A percentile compares a stretch with the other conserved stretches of the same genome.
Conservation (phyloP, 1,140 invertebrate species). For the Tetramorium parvispinum region DNA sequence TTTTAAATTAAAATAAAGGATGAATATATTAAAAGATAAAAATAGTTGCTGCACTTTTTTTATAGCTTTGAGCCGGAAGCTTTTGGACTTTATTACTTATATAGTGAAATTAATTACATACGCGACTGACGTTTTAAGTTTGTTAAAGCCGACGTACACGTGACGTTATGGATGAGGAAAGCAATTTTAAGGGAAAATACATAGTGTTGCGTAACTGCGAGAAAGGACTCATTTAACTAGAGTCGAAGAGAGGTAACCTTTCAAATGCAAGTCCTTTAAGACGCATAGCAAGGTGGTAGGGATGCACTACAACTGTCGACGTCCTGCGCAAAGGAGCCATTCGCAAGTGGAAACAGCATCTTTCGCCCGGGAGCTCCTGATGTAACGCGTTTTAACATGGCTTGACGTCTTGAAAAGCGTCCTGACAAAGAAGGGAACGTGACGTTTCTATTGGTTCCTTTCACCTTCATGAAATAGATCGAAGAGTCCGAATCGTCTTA, state of each 20-base stretch:
- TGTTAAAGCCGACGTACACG: not conserved
- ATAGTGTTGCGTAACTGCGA: slow-evolving; percentile 40
- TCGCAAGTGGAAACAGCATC: slow-evolving; percentile 39
- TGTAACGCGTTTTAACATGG: slow-evolving; percentile 56
- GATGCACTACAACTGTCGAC: slow-evolving; percentile 42
- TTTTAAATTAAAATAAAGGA: not conserved
- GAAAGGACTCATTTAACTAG: slow-evolving; percentile 39
- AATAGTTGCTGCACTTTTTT: not conserved
- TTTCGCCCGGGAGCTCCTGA: slow-evolving; percentile 13
- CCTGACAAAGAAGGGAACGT: slow-evolving; percentile 32
- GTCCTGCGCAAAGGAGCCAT: slow-evolving; percentile 20
- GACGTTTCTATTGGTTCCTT: slow-evolving; percentile 54
- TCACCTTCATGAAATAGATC: slow-evolving; percentile 50
- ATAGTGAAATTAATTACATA: slow-evolving; percentile 1
- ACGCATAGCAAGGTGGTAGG: slow-evolving; percentile 13
- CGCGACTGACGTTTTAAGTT: not conserved
- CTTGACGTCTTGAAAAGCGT: slow-evolving; percentile 49
- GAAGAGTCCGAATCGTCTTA: slow-evolving; percentile 46
- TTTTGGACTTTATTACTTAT: not conserved
- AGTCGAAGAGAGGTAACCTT: slow-evolving; percentile 24
- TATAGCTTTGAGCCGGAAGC: not conserved
- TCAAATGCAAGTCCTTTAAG: slow-evolving; percentile 47
- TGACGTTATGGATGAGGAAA: not conserved
- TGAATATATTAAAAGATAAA: not conserved
- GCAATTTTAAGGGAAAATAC: slow-evolving; percentile 7